Base-by-base conservation (phyloP, 2,113 vertebrate genomes). In the Pseudorhombus dupliciocellatus region DNA sequence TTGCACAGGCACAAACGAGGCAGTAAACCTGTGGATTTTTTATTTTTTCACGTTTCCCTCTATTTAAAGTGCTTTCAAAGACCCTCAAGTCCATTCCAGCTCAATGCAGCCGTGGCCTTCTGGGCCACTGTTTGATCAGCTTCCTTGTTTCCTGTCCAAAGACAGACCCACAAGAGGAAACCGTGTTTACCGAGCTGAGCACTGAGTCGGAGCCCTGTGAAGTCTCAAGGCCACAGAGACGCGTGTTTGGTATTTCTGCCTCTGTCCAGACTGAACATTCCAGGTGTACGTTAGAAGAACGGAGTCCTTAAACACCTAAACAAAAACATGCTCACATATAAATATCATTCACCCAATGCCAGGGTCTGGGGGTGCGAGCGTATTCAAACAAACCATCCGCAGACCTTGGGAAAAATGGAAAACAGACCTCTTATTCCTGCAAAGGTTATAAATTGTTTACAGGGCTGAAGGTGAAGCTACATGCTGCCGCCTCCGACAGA, bases 111-210 rank as follows among this genome's bases (percentile, higher is more conserved):
- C 70, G 24, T 80, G 81, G 84, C 85, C 89, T 89, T 88, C 85
- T 87, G 82, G 74, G 88, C 77, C 67, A 42, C 56, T 68, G 88
- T 89, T 88, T 90, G 88, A 90, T 90, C 89, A 77, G 81, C 85
- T 85, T 88, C 84, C 87, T 86, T 75, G 80, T 87, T 87, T 90
- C 85, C 89, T 89, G 87, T 87, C 85, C 88, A 92, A 87, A 89
- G 87, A 89, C 51, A 89, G 58, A 83, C 72, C 81, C 85, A 77
- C 86, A 70, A 75, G 85, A 90, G 87, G 89, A 90, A 89, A 77
- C 67, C 30, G 66, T 89, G 87, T 91, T 90, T 88, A 89, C 87
- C 24, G 69, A 84, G 85, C 70, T 10, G 73, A 86, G 77, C 75
- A 59, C 84, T 9, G 52, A 75, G 83, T 77, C 65, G 8, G 56